Evolutionary conservation across 2,113 vertebrate species (phyloP).

Genomic region (Scalopus aquaticus): DNA sequence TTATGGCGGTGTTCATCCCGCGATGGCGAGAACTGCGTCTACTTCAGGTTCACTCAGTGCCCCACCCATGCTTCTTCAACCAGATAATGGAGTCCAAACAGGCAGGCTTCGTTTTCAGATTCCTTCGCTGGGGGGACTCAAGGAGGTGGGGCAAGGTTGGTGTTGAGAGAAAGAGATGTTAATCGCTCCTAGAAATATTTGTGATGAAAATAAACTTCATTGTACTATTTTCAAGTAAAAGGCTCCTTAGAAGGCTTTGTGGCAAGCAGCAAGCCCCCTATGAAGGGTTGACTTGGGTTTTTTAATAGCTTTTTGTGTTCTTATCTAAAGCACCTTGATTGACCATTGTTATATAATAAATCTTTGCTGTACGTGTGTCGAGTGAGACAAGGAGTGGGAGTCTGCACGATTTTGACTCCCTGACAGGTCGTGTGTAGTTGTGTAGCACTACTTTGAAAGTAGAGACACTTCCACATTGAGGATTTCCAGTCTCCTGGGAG

Average conservation of each 20-base stretch:
- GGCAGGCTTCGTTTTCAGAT: neutral
- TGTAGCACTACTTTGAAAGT: neutral
- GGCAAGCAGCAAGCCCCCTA: neutral
- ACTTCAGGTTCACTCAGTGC: neutral
- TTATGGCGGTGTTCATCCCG: slow-evolving; percentile 5
- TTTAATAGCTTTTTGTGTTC: slow-evolving; percentile 12
- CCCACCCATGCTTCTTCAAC: neutral
- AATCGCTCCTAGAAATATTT: slow-evolving; percentile 16
- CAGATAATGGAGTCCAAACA: neutral
- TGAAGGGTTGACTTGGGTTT: neutral
- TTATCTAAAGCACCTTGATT: slow-evolving; percentile 39
- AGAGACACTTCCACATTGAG: neutral
- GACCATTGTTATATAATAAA: neutral
- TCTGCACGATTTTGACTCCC: neutral
- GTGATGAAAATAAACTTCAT: neutral
- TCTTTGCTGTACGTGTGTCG: neutral
- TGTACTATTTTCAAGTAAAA: neutral
- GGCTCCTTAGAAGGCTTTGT: neutral
- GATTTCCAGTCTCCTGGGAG: neutral
- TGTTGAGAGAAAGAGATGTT: slow-evolving; percentile 19
- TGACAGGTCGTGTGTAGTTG: neutral
- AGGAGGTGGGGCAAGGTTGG: neutral
- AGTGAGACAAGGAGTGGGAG: neutral
- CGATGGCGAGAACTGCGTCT: neutral
- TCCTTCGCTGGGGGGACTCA: neutral